A percentile compares a stretch with the other conserved stretches of the same genome.
These are phyloP conservation scores for Hippolais icterina DNA, from an alignment of 2,113 vertebrate species.

Conservation along the genomic window DNA sequence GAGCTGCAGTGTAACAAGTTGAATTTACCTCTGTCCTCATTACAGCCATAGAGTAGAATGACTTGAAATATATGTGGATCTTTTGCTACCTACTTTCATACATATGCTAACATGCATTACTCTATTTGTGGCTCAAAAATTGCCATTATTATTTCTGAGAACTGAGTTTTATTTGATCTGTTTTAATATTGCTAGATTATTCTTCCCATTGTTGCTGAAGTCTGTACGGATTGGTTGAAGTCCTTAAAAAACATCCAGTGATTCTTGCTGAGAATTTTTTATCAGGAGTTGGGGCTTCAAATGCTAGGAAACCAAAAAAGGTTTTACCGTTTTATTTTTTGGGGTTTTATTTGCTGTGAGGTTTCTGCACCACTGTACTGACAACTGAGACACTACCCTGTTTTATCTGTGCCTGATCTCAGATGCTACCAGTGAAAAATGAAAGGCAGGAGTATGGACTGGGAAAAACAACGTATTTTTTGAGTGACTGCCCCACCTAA, in stretches of 20 bases:
- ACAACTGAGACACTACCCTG: background rate
- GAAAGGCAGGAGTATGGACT: background rate
- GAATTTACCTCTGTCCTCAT: background rate
- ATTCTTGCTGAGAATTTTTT: background rate
- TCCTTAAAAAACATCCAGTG: background rate
- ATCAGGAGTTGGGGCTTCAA: background rate
- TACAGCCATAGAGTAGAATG: background rate
- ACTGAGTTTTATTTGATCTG: background rate
- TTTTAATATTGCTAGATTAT: background rate
- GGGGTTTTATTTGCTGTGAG: rapidly evolving
- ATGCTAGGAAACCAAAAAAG: background rate
- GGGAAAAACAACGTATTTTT: background rate
- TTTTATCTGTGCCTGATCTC: background rate
- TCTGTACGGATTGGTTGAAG: background rate
- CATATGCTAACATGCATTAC: background rate
- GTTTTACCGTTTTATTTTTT: background rate
- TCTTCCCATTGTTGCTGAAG: background rate
- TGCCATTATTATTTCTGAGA: background rate
- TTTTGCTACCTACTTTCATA: background rate
- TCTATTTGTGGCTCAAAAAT: background rate
- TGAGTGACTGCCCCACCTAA: background rate
- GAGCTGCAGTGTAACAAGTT: background rate
- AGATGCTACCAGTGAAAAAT: background rate
- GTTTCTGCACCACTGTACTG: background rate
- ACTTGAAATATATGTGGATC: background rate